phyloP scores from a whole-genome alignment of 2,888 invertebrate genomes.

The Tetanocera ferruginea region DNA sequence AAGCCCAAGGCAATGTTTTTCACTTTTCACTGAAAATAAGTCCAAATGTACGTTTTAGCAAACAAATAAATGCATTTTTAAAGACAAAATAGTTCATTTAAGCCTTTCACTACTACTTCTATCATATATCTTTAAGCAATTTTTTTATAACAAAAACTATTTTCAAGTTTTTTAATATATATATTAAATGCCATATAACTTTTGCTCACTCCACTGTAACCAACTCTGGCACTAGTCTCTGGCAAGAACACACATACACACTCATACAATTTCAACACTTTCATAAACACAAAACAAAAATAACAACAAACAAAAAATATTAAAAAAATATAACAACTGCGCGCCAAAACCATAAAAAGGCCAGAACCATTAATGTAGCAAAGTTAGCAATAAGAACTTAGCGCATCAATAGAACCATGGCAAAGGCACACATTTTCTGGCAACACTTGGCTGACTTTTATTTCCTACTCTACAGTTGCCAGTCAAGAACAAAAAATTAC shows the following conservation, averaged over 20 bases:
- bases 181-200: no score
- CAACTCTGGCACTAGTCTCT: neutral
- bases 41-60: no score
- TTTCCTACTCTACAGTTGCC: neutral
- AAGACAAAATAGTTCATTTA: no score
- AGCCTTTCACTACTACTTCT: no score
- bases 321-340: neutral
- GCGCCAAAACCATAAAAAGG: conserved; percentile 27
- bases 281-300: neutral
- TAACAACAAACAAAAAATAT: neutral
- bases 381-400: neutral
- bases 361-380: neutral
- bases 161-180: no score
- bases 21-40: neutral
- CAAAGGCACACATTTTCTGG: neutral
- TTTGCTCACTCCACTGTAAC: neutral
- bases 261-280: neutral
- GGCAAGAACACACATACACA: neutral
- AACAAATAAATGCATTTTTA: no score
- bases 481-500: neutral
- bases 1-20: neutral
- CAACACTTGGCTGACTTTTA: neutral
- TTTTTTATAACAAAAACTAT: no score
- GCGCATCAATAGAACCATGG: neutral
- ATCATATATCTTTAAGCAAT: no score